phyloP scores from a whole-genome alignment of 2,888 invertebrate species.

The Drosophila greeni region DNA sequence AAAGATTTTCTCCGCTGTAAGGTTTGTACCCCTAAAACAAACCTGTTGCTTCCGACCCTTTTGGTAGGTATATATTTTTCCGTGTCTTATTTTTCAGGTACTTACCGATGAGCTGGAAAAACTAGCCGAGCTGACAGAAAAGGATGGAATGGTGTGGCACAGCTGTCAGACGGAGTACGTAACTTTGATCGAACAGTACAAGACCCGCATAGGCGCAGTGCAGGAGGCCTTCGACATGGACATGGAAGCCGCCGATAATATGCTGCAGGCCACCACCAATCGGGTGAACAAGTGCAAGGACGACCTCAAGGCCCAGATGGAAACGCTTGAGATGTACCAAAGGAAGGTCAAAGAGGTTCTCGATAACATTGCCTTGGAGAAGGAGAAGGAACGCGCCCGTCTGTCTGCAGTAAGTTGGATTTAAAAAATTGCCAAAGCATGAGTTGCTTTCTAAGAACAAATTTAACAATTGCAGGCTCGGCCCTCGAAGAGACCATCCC shows the following conservation, averaged over 20 bases:
- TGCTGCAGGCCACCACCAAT: constrained; percentile 14
- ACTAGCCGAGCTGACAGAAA: background rate
- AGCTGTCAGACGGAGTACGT: constrained; percentile 19
- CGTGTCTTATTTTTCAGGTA: background rate
- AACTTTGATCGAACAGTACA: constrained; percentile 21
- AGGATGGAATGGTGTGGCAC: constrained; percentile 1
- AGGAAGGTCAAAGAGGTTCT: constrained; percentile 29
- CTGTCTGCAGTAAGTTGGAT: constrained; percentile 8
- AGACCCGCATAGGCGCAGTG: constrained; percentile 3
- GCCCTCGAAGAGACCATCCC: constrained; percentile 14
- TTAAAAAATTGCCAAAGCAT: background rate
- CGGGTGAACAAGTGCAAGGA: constrained; percentile 46
- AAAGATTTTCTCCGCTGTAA: background rate
- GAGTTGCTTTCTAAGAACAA: background rate
- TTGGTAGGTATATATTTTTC: background rate
- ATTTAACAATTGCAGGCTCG: background rate
- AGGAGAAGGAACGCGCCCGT: background rate
- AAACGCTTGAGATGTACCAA: constrained; percentile 41
- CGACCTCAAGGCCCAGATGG: constrained; percentile 33
- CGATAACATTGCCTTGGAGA: constrained; percentile 4
- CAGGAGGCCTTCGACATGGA: constrained; percentile 31
- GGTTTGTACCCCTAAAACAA: constrained; percentile 16
- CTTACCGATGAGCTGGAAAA: constrained; percentile 23
- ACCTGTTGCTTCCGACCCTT: background rate
- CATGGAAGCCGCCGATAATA: constrained; percentile 27